Percentiles rank a stretch among this genome's conserved stretches.
phyloP scores from a whole-genome alignment of 2,113 vertebrate species.

The Perognathus longimembris region DNA sequence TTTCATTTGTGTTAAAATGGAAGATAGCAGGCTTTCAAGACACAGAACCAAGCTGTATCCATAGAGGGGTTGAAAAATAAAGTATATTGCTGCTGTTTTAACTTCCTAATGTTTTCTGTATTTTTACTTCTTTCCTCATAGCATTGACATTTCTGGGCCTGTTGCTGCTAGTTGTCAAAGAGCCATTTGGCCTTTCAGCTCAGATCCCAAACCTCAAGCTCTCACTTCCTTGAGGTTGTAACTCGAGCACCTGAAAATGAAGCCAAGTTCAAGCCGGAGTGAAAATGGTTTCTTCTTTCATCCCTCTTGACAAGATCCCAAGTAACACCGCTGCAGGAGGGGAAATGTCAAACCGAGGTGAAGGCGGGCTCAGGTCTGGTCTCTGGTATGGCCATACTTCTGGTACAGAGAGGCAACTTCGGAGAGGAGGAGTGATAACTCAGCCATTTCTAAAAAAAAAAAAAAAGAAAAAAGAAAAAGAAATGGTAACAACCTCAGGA shows the following conservation, averaged over 20 bases:
- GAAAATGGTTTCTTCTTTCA: constrained; percentile 53
- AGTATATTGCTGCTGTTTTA: constrained; percentile 49
- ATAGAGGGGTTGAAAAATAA: constrained; percentile 3
- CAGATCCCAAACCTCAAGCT: constrained; percentile 65
- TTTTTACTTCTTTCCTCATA: constrained; percentile 54
- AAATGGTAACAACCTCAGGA: constrained; percentile 54
- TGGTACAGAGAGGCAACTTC: neutral
- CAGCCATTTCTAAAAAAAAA: constrained; percentile 72
- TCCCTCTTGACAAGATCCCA: constrained; percentile 64
- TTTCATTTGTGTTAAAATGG: constrained; percentile 49
- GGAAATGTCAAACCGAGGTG: constrained; percentile 69
- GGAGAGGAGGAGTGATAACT: constrained; percentile 50
- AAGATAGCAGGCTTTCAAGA: constrained; percentile 40
- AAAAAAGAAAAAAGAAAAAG: constrained; percentile 56
- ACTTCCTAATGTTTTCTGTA: constrained; percentile 38
- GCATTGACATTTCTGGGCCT: constrained; percentile 60
- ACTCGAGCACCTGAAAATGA: constrained; percentile 61
- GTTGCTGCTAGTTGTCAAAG: constrained; percentile 26
- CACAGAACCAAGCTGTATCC: constrained; percentile 26
- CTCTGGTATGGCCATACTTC: constrained; percentile 19
- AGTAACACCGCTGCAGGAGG: constrained; percentile 49
- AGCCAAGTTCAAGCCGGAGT: constrained; percentile 59
- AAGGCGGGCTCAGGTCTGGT: constrained; percentile 37
- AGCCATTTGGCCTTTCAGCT: constrained; percentile 70
- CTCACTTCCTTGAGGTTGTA: constrained; percentile 69